A percentile compares a stretch with the other conserved stretches of the same genome.
Evolutionary conservation across 1,140 invertebrate genomes (phyloP).

Genomic region (Bombus affinis): DNA sequence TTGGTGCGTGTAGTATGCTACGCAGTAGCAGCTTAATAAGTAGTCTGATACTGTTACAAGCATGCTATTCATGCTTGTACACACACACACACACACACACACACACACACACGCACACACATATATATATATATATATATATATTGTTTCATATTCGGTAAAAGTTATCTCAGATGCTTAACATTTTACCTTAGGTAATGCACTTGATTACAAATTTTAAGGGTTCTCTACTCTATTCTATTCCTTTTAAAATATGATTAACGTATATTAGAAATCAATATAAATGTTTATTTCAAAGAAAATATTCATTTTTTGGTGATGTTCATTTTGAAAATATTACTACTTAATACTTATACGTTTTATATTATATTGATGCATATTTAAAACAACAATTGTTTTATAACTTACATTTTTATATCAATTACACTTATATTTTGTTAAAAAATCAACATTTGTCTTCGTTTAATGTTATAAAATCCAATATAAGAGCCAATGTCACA

Average conservation of each 20-base stretch:
- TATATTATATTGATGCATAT: not conserved
- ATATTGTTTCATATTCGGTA: not conserved
- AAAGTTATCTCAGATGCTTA: not conserved
- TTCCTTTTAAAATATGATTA: not conserved
- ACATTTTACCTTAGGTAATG: not conserved
- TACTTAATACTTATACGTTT: not conserved
- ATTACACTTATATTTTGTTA: not conserved
- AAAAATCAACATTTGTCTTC: not conserved
- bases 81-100: too few relatives aligned
- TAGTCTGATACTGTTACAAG: conserved; percentile 5
- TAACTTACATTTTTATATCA: not conserved
- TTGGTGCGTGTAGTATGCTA: conserved; percentile 29
- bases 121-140: too few relatives aligned
- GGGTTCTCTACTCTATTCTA: not conserved
- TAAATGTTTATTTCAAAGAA: not conserved
- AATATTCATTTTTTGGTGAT: not conserved
- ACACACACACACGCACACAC: too few relatives aligned
- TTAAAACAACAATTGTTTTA: not conserved
- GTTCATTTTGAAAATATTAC: not conserved
- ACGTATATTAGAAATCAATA: not conserved
- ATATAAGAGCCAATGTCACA: not conserved
- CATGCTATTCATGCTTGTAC: not conserved
- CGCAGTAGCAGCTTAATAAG: conserved; percentile 7
- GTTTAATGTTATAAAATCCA: not conserved
- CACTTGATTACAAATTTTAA: not conserved